Conservation (phyloP, 2,888 invertebrate genomes). For the Machimus atricapillus region DNA sequence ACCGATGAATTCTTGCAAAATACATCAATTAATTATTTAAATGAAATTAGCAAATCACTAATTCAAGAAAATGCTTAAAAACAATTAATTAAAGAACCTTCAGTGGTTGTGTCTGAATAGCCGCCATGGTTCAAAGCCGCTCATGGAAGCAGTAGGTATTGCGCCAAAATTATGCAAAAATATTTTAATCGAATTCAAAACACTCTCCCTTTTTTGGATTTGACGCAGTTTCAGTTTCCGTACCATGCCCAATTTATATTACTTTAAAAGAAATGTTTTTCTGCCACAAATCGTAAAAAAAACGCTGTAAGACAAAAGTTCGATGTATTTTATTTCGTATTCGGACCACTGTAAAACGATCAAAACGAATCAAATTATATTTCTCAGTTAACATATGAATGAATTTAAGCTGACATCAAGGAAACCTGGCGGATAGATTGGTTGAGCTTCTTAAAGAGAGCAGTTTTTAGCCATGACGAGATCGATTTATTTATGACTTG, state of each 20-base stretch:
- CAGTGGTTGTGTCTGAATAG: not conserved
- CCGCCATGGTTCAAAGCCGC: not conserved
- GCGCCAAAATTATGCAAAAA: slow-evolving; percentile 17
- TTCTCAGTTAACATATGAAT: not conserved
- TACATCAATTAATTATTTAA: slow-evolving; percentile 15
- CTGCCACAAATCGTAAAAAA: not conserved
- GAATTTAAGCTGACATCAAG: slow-evolving; percentile 11
- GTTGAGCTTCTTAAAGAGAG: not conserved
- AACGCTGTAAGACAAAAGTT: not conserved
- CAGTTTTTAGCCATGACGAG: not conserved
- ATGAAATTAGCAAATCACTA: not conserved
- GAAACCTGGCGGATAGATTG: not conserved
- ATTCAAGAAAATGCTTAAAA: not conserved
- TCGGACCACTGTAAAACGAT: not conserved
- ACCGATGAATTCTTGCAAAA: not conserved
- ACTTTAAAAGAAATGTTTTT: not conserved
- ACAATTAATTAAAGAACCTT: slow-evolving; percentile 28
- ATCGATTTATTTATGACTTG: not conserved
- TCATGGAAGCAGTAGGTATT: not conserved
- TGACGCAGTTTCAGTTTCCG: not conserved
- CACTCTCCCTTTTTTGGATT: not conserved
- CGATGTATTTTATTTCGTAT: not conserved
- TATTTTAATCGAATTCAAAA: slow-evolving; percentile 10
- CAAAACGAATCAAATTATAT: not conserved
- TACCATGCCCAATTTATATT: not conserved